Evolutionary conservation across 2,113 vertebrate species (phyloP).

Genomic region (Vombatus ursinus): DNA sequence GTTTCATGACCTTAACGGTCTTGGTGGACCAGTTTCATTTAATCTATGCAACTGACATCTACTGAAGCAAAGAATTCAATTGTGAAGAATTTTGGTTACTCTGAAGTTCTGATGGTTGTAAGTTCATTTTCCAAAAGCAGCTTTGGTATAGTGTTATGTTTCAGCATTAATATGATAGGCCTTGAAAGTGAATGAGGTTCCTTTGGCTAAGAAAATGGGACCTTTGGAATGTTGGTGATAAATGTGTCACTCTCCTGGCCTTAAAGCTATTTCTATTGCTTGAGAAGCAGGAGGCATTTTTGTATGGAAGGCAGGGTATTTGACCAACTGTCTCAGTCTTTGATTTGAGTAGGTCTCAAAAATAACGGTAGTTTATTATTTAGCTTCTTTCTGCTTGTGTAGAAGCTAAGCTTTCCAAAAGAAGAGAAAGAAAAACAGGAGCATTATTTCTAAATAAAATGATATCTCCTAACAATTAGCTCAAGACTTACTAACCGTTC

Average conservation of each 20-base stretch:
- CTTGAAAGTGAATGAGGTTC: constrained; percentile 52
- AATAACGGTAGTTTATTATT: constrained; percentile 56
- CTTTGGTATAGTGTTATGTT: constrained; percentile 18
- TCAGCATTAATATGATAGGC: constrained; percentile 41
- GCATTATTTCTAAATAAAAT: constrained; percentile 74
- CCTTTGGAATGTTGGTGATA: constrained; percentile 53
- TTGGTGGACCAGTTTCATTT: not conserved
- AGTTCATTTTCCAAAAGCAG: not conserved
- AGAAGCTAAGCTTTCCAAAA: constrained; percentile 1
- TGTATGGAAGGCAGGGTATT: constrained; percentile 49
- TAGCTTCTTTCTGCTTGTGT: constrained; percentile 18
- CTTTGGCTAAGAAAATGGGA: not conserved
- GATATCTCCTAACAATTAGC: constrained; percentile 56
- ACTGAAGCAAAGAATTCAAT: not conserved
- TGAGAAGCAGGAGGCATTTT: constrained; percentile 59
- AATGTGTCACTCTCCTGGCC: constrained; percentile 64
- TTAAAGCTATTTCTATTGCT: constrained; percentile 48
- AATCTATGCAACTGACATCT: not conserved
- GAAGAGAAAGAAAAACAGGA: constrained; percentile 47
- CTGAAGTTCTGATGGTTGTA: not conserved
- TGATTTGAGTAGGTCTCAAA: not conserved
- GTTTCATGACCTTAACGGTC: not conserved
- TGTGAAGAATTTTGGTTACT: constrained; percentile 7
- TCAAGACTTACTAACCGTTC: constrained; percentile 61
- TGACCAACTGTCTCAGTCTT: constrained; percentile 59